Percentiles rank a stretch among this genome's conserved stretches.
Evolutionary conservation across 2,888 invertebrate species (phyloP).

Genomic region (Ichneumon xanthorius): DNA sequence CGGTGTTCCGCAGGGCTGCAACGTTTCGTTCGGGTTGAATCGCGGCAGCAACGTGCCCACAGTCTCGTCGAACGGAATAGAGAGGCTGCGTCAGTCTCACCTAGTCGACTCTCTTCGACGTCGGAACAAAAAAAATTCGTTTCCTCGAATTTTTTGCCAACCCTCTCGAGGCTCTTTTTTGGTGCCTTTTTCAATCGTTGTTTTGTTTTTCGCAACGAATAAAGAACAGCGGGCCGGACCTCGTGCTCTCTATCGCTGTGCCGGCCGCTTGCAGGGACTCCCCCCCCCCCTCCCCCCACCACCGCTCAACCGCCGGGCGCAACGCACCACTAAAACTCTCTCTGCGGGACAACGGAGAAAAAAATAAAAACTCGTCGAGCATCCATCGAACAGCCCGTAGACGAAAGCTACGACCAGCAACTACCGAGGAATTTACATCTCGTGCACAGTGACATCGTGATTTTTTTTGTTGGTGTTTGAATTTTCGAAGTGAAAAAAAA

Average conservation of each 20-base stretch:
- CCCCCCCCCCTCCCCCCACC: slow-evolving; percentile 32
- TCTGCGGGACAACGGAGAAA: slow-evolving; percentile 1
- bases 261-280: slow-evolving; percentile 32
- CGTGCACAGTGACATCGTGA: slow-evolving; percentile 69
- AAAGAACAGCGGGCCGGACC: slow-evolving; percentile 13
- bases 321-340: slow-evolving; percentile 13
- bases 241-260: slow-evolving; percentile 25
- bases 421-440: slow-evolving; percentile 64
- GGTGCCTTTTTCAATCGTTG: background rate
- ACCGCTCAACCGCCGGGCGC: slow-evolving; percentile 7
- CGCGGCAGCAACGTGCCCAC: background rate
- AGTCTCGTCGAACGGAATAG: background rate
- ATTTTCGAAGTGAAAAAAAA: slow-evolving; percentile 42
- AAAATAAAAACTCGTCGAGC: background rate
- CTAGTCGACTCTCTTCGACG: background rate
- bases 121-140: background rate
- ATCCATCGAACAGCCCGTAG: slow-evolving; percentile 40
- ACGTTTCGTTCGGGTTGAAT: slow-evolving; percentile 15
- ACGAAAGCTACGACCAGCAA: slow-evolving; percentile 38
- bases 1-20: background rate
- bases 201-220: background rate
- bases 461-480: slow-evolving; percentile 56
- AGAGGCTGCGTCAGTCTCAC: background rate
- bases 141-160: background rate
- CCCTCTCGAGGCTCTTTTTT: background rate